Evolutionary conservation across 1,140 invertebrate species (phyloP).

Genomic region (Cataglyphis hispanica): DNA sequence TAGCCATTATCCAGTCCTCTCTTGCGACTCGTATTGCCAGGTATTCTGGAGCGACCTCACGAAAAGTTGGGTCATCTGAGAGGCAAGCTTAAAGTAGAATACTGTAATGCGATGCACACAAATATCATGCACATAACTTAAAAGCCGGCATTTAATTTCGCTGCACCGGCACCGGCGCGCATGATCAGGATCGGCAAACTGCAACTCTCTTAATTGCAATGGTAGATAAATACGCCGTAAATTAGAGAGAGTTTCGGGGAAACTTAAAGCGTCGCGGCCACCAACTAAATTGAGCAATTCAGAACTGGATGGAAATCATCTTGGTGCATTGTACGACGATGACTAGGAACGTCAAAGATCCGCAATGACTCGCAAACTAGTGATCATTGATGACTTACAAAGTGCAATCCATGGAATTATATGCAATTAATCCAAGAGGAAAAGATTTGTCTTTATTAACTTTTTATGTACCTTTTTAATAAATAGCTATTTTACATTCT

Average conservation of each 20-base stretch:
- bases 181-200: conserved; percentile 44
- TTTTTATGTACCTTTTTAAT: neutral
- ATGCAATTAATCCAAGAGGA: conserved; percentile 25
- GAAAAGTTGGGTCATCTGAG: conserved; percentile 20
- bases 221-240: conserved; percentile 67
- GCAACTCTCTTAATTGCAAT: conserved; percentile 65
- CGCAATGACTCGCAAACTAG: conserved; percentile 55
- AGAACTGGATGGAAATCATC: conserved; percentile 58
- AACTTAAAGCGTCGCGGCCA: conserved; percentile 63
- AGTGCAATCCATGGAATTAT: conserved; percentile 31
- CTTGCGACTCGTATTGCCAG: neutral
- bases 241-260: conserved; percentile 64
- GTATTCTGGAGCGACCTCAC: conserved; percentile 2
- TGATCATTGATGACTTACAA: conserved; percentile 33
- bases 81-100: conserved; percentile 47
- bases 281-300: conserved; percentile 65
- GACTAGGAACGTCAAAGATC: conserved; percentile 42
- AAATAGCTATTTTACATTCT: conserved; percentile 13
- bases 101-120: conserved; percentile 28
- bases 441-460: conserved; percentile 39
- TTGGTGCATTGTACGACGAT: conserved; percentile 44
- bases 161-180: conserved; percentile 21
- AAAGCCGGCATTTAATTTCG: conserved; percentile 55
- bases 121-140: conserved; percentile 42
- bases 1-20: conserved; percentile 47